These are phyloP conservation scores for Actinopyga echinites DNA, from an alignment of 53 echinoderm and acorn worm species.

Conservation along the genomic window DNA sequence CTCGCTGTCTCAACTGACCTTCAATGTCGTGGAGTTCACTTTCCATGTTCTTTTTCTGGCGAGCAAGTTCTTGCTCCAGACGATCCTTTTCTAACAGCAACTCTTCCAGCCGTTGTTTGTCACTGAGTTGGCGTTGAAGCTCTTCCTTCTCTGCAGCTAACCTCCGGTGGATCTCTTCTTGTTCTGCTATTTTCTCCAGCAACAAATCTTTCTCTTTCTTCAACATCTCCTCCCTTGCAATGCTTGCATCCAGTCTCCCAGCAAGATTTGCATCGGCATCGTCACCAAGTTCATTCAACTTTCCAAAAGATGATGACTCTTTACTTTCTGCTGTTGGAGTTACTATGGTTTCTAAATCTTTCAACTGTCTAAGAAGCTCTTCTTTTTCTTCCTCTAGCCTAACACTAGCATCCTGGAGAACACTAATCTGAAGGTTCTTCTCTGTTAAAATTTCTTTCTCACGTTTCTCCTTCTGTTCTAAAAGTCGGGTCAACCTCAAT, in stretches of 20 bases:
- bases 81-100: constrained; percentile 85
- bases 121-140: constrained; percentile 69
- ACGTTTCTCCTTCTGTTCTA: constrained; percentile 81
- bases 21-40: constrained; percentile 90
- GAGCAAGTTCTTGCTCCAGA: constrained; percentile 92
- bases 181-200: constrained; percentile 79
- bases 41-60: constrained; percentile 86
- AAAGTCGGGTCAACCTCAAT: constrained; percentile 61
- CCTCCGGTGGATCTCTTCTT: constrained; percentile 78
- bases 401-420: constrained; percentile 90
- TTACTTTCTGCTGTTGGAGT: neutral
- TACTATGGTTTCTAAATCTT: neutral
- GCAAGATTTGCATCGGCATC: constrained; percentile 42
- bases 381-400: constrained; percentile 73
- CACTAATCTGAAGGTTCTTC: constrained; percentile 89
- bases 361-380: constrained; percentile 40
- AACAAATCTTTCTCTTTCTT: constrained; percentile 82
- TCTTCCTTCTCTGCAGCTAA: constrained; percentile 78
- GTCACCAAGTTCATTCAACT: neutral
- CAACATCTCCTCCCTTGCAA: constrained; percentile 71
- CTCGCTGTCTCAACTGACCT: constrained; percentile 79
- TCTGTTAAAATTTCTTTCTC: constrained; percentile 96
- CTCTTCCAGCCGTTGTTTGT: constrained; percentile 82
- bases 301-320: neutral
- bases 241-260: constrained; percentile 65